Percentiles rank a stretch among this genome's conserved stretches.
These are phyloP conservation scores for Melanostoma scalare DNA, from an alignment of 2,888 invertebrate species.

Conservation along the genomic window DNA sequence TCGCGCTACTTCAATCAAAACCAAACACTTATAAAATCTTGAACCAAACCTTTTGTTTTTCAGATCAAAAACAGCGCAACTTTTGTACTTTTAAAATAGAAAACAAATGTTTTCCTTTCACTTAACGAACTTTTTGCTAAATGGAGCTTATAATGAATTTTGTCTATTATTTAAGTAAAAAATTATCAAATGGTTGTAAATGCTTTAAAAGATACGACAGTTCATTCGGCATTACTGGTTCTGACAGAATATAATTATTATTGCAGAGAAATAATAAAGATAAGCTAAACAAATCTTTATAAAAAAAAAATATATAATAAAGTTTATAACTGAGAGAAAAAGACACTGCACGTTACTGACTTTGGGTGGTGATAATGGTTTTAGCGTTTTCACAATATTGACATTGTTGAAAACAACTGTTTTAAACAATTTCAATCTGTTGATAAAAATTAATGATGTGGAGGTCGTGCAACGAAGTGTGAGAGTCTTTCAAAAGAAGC, in stretches of 20 bases:
- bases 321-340: not conserved
- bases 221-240: not conserved
- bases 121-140: slow-evolving; percentile 20
- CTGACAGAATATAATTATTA: not conserved
- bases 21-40: too few relatives aligned
- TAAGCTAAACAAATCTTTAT: slow-evolving; percentile 10
- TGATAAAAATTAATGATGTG: too few relatives aligned
- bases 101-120: slow-evolving; percentile 16
- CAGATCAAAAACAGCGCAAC: not conserved
- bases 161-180: slow-evolving; percentile 51
- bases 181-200: slow-evolving; percentile 59
- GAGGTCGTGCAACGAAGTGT: too few relatives aligned
- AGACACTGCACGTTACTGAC: too few relatives aligned
- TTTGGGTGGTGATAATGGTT: not conserved
- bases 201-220: slow-evolving; percentile 33
- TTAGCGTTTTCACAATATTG: not conserved
- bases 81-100: slow-evolving; percentile 13
- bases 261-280: slow-evolving; percentile 11
- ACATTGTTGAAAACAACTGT: not conserved
- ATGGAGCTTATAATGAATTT: slow-evolving; percentile 34
- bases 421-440: not conserved
- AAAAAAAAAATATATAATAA: not conserved
- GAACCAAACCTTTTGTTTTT: not conserved
- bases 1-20: too few relatives aligned
- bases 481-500: too few relatives aligned